Evolutionary conservation across 1,140 invertebrate species (phyloP), one percentile per base, ranked within the genome.

Genomic region (Sycophila sp.): DNA sequence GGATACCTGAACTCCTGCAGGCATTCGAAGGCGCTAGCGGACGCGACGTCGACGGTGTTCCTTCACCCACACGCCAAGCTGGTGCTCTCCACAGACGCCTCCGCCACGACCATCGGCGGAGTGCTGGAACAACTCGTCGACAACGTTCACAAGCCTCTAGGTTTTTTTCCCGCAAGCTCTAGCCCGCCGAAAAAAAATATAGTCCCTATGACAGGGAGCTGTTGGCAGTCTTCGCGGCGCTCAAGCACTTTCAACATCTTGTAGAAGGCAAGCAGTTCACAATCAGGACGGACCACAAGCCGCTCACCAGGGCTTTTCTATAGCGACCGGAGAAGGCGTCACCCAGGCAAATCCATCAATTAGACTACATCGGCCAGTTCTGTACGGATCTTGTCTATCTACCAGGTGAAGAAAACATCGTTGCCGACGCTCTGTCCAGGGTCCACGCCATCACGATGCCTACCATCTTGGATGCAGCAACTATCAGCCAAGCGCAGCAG

Each of bases 261-360:
- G 11, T 74, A 0, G 69, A 71, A 45, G 34, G 59, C 24, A 19
- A 47, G 1, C 4, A 45, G 3, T 65, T 71, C 22, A 55, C 24
- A 17, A 67, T 80, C n/a, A 66, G 49, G 36, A 82, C 80, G 0
- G 74, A 81, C 47, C 80, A 80, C 40, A 79, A 79, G 62, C 78
- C 79, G 1, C 45, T 82, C 2, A 71, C 42, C 0, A 76, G 38
- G 28, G 76, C 78, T 2, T 77, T 78, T 51, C 1, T 66, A 0
- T 72, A 76, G 32, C 69, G 71, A 10, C 15, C 49, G 1, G 75
- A 67, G 2, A 75, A 74, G 22, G 59, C 59, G 0, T 70, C 59
- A n/a, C 66, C 72, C 15, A 30, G 75, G 13, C 71, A 72, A 62
- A 5, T 59, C 13, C 28, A 62, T 8, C 73, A 79, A 42, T 49